A percentile compares a stretch with the other conserved stretches of the same genome.
phyloP scores from a whole-genome alignment of 1,140 invertebrate species.

The Drosophila subpulchrella region DNA sequence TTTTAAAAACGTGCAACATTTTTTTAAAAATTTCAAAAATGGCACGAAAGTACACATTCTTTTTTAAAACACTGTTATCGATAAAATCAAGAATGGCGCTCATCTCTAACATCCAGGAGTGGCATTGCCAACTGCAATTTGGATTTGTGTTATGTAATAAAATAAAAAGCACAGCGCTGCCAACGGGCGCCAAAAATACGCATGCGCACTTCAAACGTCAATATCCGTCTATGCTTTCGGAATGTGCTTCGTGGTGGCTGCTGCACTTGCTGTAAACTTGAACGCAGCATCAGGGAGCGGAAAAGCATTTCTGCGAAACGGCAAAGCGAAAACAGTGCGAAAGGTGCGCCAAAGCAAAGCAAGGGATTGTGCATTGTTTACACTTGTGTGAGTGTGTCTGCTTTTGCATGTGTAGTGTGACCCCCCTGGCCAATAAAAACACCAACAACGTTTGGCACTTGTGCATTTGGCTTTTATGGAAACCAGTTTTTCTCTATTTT shows the following conservation, averaged over 20 bases:
- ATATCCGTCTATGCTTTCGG: conserved; percentile 47
- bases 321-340: conserved; percentile 20
- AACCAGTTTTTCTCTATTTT: conserved; percentile 57
- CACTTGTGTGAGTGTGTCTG: conserved; percentile 39
- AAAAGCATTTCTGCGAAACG: conserved; percentile 19
- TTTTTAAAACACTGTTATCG: no score
- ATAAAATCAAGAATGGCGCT: background rate
- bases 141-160: conserved; percentile 53
- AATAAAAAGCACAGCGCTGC: conserved; percentile 37
- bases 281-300: conserved; percentile 42
- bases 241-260: conserved; percentile 47
- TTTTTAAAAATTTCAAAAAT: no score
- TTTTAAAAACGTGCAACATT: no score
- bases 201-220: conserved; percentile 58
- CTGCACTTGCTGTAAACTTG: conserved; percentile 62
- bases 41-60: no score
- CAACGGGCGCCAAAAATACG: conserved; percentile 47
- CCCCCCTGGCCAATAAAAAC: conserved; percentile 24
- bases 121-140: conserved; percentile 56
- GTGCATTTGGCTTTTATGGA: conserved; percentile 47
- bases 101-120: conserved; percentile 20
- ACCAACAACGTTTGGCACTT: conserved; percentile 46
- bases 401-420: conserved; percentile 12
- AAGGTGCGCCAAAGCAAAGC: conserved; percentile 34
- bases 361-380: conserved; percentile 65